Evolutionary conservation across 2,113 vertebrate species (phyloP).

Genomic region (Hepsetus odoe): DNA sequence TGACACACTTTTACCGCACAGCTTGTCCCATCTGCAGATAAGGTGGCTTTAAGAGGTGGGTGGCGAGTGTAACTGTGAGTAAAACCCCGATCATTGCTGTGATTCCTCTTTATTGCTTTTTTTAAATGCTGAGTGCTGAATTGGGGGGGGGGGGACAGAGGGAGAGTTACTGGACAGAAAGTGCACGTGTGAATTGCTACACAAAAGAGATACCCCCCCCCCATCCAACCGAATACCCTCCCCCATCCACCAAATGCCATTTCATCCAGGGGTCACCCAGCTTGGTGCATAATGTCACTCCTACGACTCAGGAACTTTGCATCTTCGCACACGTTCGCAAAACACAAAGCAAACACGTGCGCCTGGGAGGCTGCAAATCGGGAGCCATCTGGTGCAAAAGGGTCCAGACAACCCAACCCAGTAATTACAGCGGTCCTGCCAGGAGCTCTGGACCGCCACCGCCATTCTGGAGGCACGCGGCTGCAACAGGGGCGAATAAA

Average conservation of each 20-base stretch:
- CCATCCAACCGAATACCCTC: constrained; percentile 20
- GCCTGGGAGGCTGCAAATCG: constrained; percentile 28
- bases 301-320: constrained; percentile 26
- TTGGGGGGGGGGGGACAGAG: not conserved
- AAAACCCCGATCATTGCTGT: not conserved
- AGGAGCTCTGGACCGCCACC: constrained; percentile 37
- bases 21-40: not conserved
- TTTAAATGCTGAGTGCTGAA: constrained; percentile 11
- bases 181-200: constrained; percentile 35
- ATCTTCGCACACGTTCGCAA: constrained; percentile 21
- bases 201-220: constrained; percentile 37
- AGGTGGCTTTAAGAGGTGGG: constrained; percentile 25
- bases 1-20: no score
- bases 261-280: constrained; percentile 38
- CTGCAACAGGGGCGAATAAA: not conserved
- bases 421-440: constrained; percentile 83
- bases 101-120: constrained; percentile 13
- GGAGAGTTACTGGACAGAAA: not conserved
- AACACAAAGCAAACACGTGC: constrained; percentile 42
- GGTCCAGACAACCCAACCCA: constrained; percentile 67
- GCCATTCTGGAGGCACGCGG: constrained; percentile 54
- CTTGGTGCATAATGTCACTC: constrained; percentile 24
- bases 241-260: constrained; percentile 22
- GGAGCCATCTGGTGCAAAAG: constrained; percentile 33
- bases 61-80: not conserved